Percentiles rank a stretch among this genome's conserved stretches.
phyloP scores from a whole-genome alignment of 2,888 invertebrate species.

The Limulus polyphemus region DNA sequence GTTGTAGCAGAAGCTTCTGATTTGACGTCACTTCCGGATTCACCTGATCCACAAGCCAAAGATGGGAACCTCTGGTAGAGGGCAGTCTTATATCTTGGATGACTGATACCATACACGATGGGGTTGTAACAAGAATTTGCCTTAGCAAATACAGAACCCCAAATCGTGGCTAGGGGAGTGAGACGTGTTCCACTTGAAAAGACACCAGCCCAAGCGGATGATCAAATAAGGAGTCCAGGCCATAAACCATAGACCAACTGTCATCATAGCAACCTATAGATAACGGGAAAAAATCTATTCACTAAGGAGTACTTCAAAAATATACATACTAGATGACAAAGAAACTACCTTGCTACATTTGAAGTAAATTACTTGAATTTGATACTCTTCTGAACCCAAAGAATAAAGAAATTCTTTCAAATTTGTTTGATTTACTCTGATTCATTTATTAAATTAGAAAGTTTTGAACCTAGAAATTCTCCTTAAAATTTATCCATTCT shows the following conservation, averaged over 20 bases:
- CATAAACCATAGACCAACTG: slow-evolving; percentile 78
- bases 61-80: slow-evolving; percentile 64
- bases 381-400: no score
- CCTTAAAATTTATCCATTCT: no score
- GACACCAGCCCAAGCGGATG: slow-evolving; percentile 49
- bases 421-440: no score
- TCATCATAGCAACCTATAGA: slow-evolving; percentile 70
- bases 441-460: no score
- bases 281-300: background rate
- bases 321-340: no score
- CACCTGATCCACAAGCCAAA: slow-evolving; percentile 44
- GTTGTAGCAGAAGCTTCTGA: slow-evolving; percentile 20
- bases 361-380: no score
- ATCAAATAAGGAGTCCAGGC: slow-evolving; percentile 60
- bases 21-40: slow-evolving; percentile 31
- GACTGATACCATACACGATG: slow-evolving; percentile 78
- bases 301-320: no score
- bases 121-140: slow-evolving; percentile 78
- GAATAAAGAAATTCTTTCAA: no score
- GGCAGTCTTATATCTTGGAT: slow-evolving; percentile 64
- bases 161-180: slow-evolving; percentile 67
- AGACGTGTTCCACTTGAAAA: slow-evolving; percentile 55
- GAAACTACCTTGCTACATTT: no score
- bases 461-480: no score
- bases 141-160: slow-evolving; percentile 84